Evolutionary conservation across 2,113 vertebrate genomes (phyloP), one percentile per base, ranked within the genome.

Genomic region (Salvelinus namaycush): DNA sequence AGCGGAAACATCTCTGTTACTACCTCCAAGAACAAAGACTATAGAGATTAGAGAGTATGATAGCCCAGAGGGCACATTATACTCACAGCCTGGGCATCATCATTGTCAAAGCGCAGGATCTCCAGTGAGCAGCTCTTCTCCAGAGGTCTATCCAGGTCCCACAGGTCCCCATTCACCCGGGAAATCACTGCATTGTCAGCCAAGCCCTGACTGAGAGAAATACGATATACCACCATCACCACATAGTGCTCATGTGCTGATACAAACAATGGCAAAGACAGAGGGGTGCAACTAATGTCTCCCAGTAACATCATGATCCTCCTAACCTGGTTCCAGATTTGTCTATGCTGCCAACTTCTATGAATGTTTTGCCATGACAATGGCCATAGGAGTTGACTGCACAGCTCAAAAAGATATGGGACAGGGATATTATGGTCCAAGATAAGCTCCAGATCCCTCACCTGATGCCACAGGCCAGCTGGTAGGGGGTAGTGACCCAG

Each of bases 81-180:
- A 95, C 95, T 95, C 86, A 99, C 98, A 57, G 97, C 96, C 79
- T 97, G 96, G 72, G 97, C 98, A 1, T 98, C 97, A 9, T 98
- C 96, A 69, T 96, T 91, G 60, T 99, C 97, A 86, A 99, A 99
- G 76, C 96, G 96, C 66, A 99, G 94, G 76, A 99, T 93, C 80
- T 96, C 94, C 84, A 99, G 87, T 59, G 94, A 92, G 87, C 97
- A 98, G 76, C 97, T 94, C 66, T 84, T 87, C 77, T 99, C 96
- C 51, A 99, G 92, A 3, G 96, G 96, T 34, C 98, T 92, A 85
- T 99, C 98, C 76, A 99, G 91, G 80, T 99, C 98, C 98, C 98
- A 99, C 16, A 99, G 93, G 16, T 90, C 91, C 26, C 95, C 94
- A 49, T 97, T 95, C 82, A 99, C 96, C 76, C 96, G 96, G 3